Evolutionary conservation across 2,888 invertebrate species (phyloP), one percentile per base, ranked within the genome.

Genomic region (Temnothorax rugatulus): DNA sequence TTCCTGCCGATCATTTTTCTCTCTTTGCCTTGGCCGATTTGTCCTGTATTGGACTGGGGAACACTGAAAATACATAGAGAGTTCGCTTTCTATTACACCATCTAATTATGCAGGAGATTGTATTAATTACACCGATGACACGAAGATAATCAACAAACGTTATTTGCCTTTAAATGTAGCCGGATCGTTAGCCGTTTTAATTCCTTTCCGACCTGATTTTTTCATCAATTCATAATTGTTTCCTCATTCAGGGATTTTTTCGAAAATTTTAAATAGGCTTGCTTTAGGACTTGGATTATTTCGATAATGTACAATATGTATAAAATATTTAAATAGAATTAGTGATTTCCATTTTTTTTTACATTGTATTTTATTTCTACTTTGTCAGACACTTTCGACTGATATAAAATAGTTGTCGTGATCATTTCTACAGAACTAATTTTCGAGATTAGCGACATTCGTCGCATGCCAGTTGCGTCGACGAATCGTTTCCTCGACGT

Each of bases 361-460:
- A 25, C 13, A 25, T 41, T 57, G 3, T 25, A 57, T 41, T 25
- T 66, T 29, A 59, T 29, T 66, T 66, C 25, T 47, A 21, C 15
- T 63, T 5, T 21, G 15, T 25, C 8, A 64, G 21, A 64, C 13
- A 2, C 8, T 75, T 47, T n/a, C 15, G 18, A 3, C 18, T 38
- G 29, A 44, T 47, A 59, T 59, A 61, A 61, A 57, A 59, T 64
- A 21, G 21, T 64, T 18, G 2, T 71, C 34, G 57, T 13, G 11
- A 71, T 74, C 1, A 63, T 47, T 66, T 47, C 9, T 34, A 47
- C 21, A 61, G 15, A 18, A n/a, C 61, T 25, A 63, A 63, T 76
- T 52, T 41, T 25, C 25, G 15, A 77, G 29, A 77, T 77, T 66
- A 64, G 50, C 66, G 41, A 52, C 29, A 66, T 77, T 66, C 18